A percentile compares a stretch with the other conserved stretches of the same genome.
These are phyloP conservation scores for Pelobates cultripes DNA, from an alignment of 2,797 vertebrate genomes.

Conservation along the genomic window DNA sequence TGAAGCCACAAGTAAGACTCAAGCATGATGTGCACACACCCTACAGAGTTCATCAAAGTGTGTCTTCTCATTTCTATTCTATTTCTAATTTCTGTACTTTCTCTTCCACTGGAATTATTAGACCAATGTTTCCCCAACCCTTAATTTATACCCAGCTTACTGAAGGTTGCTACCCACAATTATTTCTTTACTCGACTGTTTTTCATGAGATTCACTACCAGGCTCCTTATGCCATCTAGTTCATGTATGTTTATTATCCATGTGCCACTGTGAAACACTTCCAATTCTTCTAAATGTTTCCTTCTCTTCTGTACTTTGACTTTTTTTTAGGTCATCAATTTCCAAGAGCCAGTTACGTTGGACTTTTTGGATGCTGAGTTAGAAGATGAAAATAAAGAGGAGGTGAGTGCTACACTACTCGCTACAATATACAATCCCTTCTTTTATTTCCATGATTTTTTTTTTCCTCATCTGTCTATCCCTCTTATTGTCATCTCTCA, in stretches of 20 bases:
- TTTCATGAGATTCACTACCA: too few species aligned
- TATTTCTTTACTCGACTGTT: too few species aligned
- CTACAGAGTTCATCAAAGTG: too few species aligned
- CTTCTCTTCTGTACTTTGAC: neutral
- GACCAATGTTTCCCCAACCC: too few species aligned
- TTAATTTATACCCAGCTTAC: too few species aligned
- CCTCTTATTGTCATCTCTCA: too few species aligned
- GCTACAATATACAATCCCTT: neutral
- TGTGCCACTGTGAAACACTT: too few species aligned
- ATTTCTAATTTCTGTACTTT: neutral
- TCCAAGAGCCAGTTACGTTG: slow-evolving; percentile 91
- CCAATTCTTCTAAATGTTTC: neutral
- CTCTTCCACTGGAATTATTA: too few species aligned
- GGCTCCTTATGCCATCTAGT: too few species aligned
- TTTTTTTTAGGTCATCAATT: slow-evolving; percentile 86
- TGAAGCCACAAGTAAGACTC: slow-evolving; percentile 86
- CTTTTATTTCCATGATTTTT: neutral
- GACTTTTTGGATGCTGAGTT: slow-evolving; percentile 96
- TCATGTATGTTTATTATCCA: too few species aligned
- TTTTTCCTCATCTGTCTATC: neutral
- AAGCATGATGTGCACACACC: neutral
- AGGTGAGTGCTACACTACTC: slow-evolving; percentile 70
- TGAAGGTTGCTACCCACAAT: too few species aligned
- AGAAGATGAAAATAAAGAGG: slow-evolving; percentile 91
- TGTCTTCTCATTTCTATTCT: neutral